Evolutionary conservation across 2,888 invertebrate genomes (phyloP), one percentile per base, ranked within the genome.

Genomic region (Eurytoma adleriae): DNA sequence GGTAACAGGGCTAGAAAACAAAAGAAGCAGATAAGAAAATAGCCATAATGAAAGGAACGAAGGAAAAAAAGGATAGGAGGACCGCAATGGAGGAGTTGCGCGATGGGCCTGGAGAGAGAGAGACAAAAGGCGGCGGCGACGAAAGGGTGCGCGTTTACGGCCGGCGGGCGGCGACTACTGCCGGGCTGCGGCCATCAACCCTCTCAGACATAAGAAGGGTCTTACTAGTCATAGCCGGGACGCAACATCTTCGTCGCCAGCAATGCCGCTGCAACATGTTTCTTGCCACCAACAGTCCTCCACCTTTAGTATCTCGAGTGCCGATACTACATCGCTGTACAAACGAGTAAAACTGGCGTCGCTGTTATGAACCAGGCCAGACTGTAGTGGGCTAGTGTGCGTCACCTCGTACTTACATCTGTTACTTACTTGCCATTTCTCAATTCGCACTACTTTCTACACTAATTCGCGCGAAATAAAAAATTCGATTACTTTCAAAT

Each of bases 221-320:
- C 75, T 75, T 75, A 67, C 75, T 83, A 85, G 84, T 84, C 85
- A 85, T 83, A 84, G 83, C 82, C 82, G 76, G 71, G 62, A 79
- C 80, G 81, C 77, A 80, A 83, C 84, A 84, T 83, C 83, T 81
- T 83, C 56, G 76, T 80, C 82, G 76, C 74, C 67, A 79, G 83
- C 83, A 80, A 83, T 80, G 79, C 76, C 5, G 40, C 27, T n/a
- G 68, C 68, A 69, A 56, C 68, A 69, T 69, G 68, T 69, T 69
- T 69, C 68, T 69, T 69, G 68, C 54, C 68, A 69, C 68, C 30
- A 54, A 52, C 20, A 10, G 14, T 27, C 54, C n/a, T 69, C 64
- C 64, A 40, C 48, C 64, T 64, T 64, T 48, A 48, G 40, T 64
- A 48, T 64, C 48, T 48, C 48, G 10, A 18, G 40, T 12, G 18